These are phyloP conservation scores for Gortyna flavago DNA, from an alignment of 2,888 invertebrate species.

Conservation along the genomic window DNA sequence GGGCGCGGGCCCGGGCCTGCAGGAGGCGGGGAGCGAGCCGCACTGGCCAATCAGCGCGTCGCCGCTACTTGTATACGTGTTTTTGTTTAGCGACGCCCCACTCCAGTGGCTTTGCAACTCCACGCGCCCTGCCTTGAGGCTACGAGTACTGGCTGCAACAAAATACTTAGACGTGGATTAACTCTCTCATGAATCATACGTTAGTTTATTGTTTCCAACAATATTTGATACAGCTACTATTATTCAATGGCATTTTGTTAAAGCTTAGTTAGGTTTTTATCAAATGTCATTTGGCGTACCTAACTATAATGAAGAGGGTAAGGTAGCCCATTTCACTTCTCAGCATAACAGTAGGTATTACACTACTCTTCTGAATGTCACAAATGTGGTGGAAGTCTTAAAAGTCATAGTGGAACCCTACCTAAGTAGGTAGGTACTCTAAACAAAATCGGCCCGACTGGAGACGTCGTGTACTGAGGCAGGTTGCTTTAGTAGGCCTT, in stretches of 20 bases:
- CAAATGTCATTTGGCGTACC: not conserved
- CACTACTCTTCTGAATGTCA: not conserved
- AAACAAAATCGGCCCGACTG: not conserved
- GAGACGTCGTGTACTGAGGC: not conserved
- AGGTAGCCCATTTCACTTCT: not conserved
- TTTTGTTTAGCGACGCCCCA: constrained; percentile 90
- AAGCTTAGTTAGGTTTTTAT: not conserved
- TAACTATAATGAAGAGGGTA: too few relatives aligned
- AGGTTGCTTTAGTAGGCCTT: not conserved
- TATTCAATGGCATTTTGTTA: constrained; percentile 5
- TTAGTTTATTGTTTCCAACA: constrained; percentile 5
- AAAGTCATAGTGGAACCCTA: not conserved
- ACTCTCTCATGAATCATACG: not conserved
- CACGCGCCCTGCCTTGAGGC: constrained; percentile 87
- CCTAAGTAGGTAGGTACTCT: not conserved
- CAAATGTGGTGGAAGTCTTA: not conserved
- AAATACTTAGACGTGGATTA: constrained; percentile 46
- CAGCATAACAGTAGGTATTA: not conserved
- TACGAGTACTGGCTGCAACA: constrained; percentile 78
- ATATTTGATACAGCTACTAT: not conserved
- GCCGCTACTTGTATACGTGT: constrained; percentile 87
- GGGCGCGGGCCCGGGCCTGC: constrained; percentile 63
- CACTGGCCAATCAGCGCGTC: constrained; percentile 81
- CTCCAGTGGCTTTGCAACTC: constrained; percentile 84
- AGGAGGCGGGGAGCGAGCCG: constrained; percentile 68